Percentiles rank a stretch among this genome's conserved stretches.
phyloP scores from a whole-genome alignment of 53 echinoderm and acorn worm species.

The Echinarachnius parma region DNA sequence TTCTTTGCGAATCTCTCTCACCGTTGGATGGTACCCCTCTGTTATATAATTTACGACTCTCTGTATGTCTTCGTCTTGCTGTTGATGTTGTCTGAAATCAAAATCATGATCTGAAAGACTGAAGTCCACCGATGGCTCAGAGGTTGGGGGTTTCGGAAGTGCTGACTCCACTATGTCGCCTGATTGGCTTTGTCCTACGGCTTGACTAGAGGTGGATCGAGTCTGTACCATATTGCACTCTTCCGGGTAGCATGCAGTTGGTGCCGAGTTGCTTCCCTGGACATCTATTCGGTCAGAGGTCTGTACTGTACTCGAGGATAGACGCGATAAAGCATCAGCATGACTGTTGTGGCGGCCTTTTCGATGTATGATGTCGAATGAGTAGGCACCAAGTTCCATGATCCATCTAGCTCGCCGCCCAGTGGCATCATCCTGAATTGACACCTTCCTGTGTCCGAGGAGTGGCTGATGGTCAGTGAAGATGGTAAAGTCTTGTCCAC shows the following conservation, averaged over 20 bases:
- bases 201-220: too few species aligned
- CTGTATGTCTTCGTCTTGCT: background rate
- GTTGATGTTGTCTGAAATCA: background rate
- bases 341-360: background rate
- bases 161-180: too few species aligned
- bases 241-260: background rate
- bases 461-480: conserved; percentile 29
- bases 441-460: too few species aligned
- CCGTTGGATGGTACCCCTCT: background rate
- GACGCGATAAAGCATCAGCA: background rate
- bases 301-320: too few species aligned
- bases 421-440: too few species aligned
- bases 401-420: too few species aligned
- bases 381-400: too few species aligned
- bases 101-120: background rate
- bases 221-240: background rate
- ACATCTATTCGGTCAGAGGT: too few species aligned
- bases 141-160: too few species aligned
- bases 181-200: background rate
- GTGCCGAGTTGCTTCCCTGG: too few species aligned
- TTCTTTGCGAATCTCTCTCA: conserved; percentile 3
- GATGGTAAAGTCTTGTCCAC: conserved; percentile 6
- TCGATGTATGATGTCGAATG: too few species aligned
- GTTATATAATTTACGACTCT: background rate
- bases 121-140: too few species aligned